Conservation (phyloP, 2,888 invertebrate genomes). For the Oxytorus armatus region DNA sequence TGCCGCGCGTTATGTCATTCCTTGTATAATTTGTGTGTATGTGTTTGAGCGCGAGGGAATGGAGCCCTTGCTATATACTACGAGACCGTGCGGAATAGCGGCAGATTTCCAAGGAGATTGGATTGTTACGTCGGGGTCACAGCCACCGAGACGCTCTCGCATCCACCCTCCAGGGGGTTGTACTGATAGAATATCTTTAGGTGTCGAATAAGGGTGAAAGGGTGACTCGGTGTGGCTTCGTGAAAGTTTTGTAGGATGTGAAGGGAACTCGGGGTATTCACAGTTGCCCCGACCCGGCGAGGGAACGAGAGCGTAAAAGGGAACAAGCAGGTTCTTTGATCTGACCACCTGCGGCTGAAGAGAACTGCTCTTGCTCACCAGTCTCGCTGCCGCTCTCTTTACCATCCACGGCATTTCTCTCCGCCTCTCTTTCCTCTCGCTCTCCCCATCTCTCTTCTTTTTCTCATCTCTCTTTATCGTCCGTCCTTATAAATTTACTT, state of each 20-base stretch:
- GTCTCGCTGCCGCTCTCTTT: background rate
- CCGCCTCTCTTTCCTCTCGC: background rate
- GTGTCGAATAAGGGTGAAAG: conserved; percentile 65
- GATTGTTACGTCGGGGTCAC: conserved; percentile 68
- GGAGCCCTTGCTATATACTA: conserved; percentile 4
- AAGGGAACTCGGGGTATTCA: conserved; percentile 10
- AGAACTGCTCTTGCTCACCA: conserved; percentile 52
- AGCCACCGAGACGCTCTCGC: conserved; percentile 51
- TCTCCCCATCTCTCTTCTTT: background rate
- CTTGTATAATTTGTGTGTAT: conserved; percentile 3
- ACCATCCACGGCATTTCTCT: background rate
- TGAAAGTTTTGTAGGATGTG: conserved; percentile 26
- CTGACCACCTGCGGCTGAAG: conserved; percentile 70
- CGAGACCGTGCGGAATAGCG: conserved; percentile 52
- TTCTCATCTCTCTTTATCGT: background rate
- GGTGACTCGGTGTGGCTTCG: conserved; percentile 29
- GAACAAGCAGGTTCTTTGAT: conserved; percentile 73
- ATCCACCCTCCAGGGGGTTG: conserved; percentile 31
- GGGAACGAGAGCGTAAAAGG: conserved; percentile 64
- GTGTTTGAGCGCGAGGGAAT: background rate
- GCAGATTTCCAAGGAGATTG: conserved; percentile 74
- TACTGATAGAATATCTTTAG: conserved; percentile 70
- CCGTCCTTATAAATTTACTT: background rate
- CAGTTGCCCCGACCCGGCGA: conserved; percentile 24
- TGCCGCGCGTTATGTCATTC: conserved; percentile 8